A percentile compares a stretch with the other conserved stretches of the same genome.
These are phyloP conservation scores for Eurois occulta DNA, from an alignment of 2,888 invertebrate species.

Conservation along the genomic window DNA sequence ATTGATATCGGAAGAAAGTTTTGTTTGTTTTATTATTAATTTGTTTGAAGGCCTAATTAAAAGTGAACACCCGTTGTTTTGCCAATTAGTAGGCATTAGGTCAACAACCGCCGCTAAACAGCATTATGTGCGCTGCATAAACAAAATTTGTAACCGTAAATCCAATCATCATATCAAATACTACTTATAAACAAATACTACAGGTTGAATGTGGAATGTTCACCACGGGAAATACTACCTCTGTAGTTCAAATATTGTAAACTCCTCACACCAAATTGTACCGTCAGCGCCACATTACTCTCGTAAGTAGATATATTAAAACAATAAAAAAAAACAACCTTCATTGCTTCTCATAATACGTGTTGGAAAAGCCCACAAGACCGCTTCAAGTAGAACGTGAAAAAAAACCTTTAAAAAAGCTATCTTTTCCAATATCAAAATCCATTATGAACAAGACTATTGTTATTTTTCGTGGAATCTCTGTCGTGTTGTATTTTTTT, in stretches of 20 bases:
- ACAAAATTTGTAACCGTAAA: slow-evolving; percentile 45
- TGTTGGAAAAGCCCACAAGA: slow-evolving; percentile 66
- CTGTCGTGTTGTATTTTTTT: slow-evolving; percentile 56
- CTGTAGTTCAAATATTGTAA: slow-evolving; percentile 2
- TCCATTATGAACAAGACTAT: slow-evolving; percentile 60
- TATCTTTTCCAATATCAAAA: slow-evolving; percentile 62
- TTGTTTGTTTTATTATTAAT: slow-evolving; percentile 9
- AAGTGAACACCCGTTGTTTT: slow-evolving; percentile 30
- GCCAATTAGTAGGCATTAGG: slow-evolving; percentile 33
- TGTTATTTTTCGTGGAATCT: slow-evolving; percentile 63
- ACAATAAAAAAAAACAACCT: slow-evolving; percentile 8
- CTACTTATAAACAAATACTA: slow-evolving; percentile 21
- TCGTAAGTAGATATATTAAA: slow-evolving; percentile 21
- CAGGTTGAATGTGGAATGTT: background rate
- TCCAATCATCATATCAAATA: slow-evolving; percentile 21
- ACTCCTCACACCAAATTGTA: background rate
- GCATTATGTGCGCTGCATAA: slow-evolving; percentile 17
- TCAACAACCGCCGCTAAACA: slow-evolving; percentile 27
- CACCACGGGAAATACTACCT: background rate
- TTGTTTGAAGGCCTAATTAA: slow-evolving; percentile 27
- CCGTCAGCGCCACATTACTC: background rate
- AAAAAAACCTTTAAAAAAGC: slow-evolving; percentile 38
- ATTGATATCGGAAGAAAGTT: background rate
- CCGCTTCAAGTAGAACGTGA: slow-evolving; percentile 27
- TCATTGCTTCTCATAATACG: slow-evolving; percentile 39